A percentile compares a stretch with the other conserved stretches of the same genome.
Evolutionary conservation across 30 jellyfish, hydroid and myxozoan species (phyloP).

Genomic region (Cassiopea xamachana): DNA sequence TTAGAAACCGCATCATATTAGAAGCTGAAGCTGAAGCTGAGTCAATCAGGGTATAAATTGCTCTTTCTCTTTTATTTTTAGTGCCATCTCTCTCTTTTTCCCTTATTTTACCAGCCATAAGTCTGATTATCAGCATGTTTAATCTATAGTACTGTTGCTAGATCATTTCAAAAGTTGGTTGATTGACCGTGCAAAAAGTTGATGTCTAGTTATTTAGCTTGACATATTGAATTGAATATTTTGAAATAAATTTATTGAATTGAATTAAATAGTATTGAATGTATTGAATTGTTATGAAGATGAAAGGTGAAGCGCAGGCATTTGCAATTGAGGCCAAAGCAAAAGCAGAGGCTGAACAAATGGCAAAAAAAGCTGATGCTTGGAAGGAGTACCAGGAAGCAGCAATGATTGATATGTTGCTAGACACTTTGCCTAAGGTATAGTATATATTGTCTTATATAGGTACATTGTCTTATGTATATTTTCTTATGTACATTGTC

Average conservation of each 20-base stretch:
- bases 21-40: slow-evolving; percentile 98
- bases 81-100: not conserved
- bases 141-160: too few relatives aligned
- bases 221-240: too few relatives aligned
- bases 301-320: slow-evolving; percentile 96
- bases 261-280: not conserved
- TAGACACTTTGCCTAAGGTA: slow-evolving; percentile 95
- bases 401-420: slow-evolving; percentile 97
- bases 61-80: not conserved
- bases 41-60: slow-evolving; percentile 82
- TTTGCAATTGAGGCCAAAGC: slow-evolving; percentile 96
- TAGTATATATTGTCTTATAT: not conserved
- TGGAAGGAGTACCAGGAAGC: slow-evolving; percentile 98
- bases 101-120: too few relatives aligned
- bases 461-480: too few relatives aligned
- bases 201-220: too few relatives aligned
- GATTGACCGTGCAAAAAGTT: too few relatives aligned
- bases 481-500: too few relatives aligned
- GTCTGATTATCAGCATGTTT: too few relatives aligned
- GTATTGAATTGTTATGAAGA: slow-evolving; percentile 47
- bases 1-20: slow-evolving; percentile 71
- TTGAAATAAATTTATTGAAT: too few relatives aligned
- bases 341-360: slow-evolving; percentile 96
- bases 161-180: too few relatives aligned
- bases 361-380: slow-evolving; percentile 98